Conservation (phyloP, 2,888 invertebrate genomes). For the Notodonta dromedarius region DNA sequence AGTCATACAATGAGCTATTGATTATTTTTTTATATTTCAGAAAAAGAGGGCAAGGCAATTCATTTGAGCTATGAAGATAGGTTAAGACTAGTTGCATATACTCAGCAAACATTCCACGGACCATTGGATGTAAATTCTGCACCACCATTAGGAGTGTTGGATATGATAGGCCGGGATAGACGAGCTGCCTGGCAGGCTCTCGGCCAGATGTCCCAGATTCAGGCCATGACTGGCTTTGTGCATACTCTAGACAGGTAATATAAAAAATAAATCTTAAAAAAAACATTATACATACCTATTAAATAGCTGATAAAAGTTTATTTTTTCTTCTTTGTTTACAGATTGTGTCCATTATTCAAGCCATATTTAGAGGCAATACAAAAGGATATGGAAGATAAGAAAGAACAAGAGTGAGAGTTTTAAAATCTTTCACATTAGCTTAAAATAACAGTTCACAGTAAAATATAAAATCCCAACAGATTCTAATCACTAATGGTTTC, state of each 20-base stretch:
- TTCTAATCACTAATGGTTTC: no score
- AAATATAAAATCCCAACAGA: no score
- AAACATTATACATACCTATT: background rate
- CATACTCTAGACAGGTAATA: conserved; percentile 89
- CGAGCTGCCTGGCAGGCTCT: conserved; percentile 97
- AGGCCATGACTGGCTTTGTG: conserved; percentile 97
- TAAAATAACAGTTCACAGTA: no score
- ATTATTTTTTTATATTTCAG: conserved; percentile 80
- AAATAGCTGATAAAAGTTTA: conserved; percentile 1
- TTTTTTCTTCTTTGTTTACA: conserved; percentile 48
- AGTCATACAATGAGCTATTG: no score
- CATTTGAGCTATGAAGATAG: conserved; percentile 97
- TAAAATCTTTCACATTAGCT: background rate
- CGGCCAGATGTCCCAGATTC: conserved; percentile 92
- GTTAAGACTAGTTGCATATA: conserved; percentile 94
- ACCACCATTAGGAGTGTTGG: conserved; percentile 95
- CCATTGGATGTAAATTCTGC: conserved; percentile 88
- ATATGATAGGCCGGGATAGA: conserved; percentile 97
- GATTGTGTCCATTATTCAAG: conserved; percentile 94
- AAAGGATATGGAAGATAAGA: conserved; percentile 92
- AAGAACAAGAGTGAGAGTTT: conserved; percentile 74
- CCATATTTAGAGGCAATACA: conserved; percentile 96
- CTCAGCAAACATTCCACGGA: conserved; percentile 95
- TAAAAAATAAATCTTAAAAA: background rate
- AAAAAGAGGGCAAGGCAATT: conserved; percentile 98